Base-by-base conservation (phyloP, 2,797 vertebrate species). In the Lacerta agilis region DNA sequence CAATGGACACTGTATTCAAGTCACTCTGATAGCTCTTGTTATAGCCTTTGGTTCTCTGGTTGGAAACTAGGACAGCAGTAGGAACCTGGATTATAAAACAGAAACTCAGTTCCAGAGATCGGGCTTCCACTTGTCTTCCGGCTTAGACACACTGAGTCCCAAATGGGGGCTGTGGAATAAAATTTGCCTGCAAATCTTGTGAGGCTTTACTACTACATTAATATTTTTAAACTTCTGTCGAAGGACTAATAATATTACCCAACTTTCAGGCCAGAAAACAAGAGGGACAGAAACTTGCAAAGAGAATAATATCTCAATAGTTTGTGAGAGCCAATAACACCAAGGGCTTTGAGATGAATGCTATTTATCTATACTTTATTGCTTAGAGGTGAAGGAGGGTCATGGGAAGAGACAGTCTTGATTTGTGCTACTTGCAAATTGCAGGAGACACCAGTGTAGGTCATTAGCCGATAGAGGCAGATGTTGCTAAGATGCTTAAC, bases 341-440 rank as follows among this genome's bases (percentile, higher is more conserved):
- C 9, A 49, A 43, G 2, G 43, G 23, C 25, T 90, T 79, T 83
- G 43, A 85, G 38, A 71, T 69, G n/a, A 87, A 64, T 0, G 36
- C 82, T 41, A 82, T n/a, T 66, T 61, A 87, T 87, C 1, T 1
- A 0, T 1, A n/a, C 55, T 90, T 86, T 77, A 85, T 64, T 33
- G 3, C 0, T 0, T 17, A 15, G 76, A 20, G 90, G 64, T 55
- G 77, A 84, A 85, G 87, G 78, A 0, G 38, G 36, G 58, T 86
- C 2, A 33, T 75, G 81, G 69, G 41, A 89, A 27, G 43, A 79
- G 79, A 91, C 64, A 55, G 88, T 71, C 83, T 77, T 85, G 61
- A 6, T 66, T 83, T 3, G 1, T 89, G 75, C 72, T 86, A 85
- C 83, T 90, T 85, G 0, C 17, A 55, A 64, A 79, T 85, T 76